A percentile compares a stretch with the other conserved stretches of the same genome.
These are phyloP conservation scores for Eupithecia subfuscata DNA, from an alignment of 2,888 invertebrate species.

Conservation along the genomic window DNA sequence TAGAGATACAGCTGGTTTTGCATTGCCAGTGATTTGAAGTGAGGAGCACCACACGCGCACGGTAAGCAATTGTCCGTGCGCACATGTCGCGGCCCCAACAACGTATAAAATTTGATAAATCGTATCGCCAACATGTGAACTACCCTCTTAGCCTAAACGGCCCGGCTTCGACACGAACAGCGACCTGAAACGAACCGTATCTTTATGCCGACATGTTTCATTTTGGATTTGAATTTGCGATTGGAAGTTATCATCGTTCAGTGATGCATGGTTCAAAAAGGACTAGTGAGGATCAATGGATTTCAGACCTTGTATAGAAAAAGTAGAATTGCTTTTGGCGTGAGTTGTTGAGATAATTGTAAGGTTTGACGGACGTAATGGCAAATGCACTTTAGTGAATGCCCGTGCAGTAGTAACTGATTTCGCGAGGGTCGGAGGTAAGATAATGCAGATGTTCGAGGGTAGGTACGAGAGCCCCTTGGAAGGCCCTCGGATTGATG, in stretches of 20 bases:
- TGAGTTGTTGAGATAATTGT: slow-evolving; percentile 57
- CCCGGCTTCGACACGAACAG: slow-evolving; percentile 44
- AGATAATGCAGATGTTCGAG: slow-evolving; percentile 80
- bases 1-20: slow-evolving; percentile 20
- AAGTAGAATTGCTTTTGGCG: slow-evolving; percentile 48
- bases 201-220: slow-evolving; percentile 31
- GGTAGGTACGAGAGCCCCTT: slow-evolving; percentile 55
- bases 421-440: slow-evolving; percentile 76
- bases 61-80: slow-evolving; percentile 75
- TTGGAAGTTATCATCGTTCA: slow-evolving; percentile 73
- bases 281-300: slow-evolving; percentile 23
- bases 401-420: slow-evolving; percentile 75
- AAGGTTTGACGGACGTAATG: slow-evolving; percentile 73
- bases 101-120: slow-evolving; percentile 83
- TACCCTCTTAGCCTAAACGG: slow-evolving; percentile 82
- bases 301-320: slow-evolving; percentile 44
- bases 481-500: slow-evolving; percentile 65
- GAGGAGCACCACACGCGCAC: slow-evolving; percentile 46
- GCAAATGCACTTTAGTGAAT: slow-evolving; percentile 80
- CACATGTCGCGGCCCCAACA: slow-evolving; percentile 79
- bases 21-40: slow-evolving; percentile 16
- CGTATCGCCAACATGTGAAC: slow-evolving; percentile 81
- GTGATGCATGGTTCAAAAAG: slow-evolving; percentile 51
- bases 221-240: slow-evolving; percentile 42
- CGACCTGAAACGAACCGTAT: slow-evolving; percentile 50